Evolutionary conservation across 1,140 invertebrate genomes (phyloP).

Genomic region (Microplitis mediator): DNA sequence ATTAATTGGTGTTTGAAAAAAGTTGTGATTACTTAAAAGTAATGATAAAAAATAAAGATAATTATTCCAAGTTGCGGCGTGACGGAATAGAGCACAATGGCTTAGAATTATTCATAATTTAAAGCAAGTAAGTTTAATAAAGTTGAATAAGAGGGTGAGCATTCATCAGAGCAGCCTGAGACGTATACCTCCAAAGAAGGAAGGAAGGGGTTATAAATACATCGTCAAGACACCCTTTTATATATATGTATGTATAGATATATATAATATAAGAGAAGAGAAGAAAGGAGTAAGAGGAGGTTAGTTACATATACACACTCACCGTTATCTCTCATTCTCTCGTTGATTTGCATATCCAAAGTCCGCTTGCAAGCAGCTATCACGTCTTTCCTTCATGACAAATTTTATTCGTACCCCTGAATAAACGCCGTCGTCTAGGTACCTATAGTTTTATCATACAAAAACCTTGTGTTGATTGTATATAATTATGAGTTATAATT

Average conservation of each 20-base stretch:
- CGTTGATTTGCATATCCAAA: conserved; percentile 55
- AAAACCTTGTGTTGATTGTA: no score
- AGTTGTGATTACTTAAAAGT: conserved; percentile 1
- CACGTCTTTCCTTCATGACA: conserved; percentile 29
- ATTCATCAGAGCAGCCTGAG: conserved; percentile 45
- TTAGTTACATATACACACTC: conserved; percentile 33
- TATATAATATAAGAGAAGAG: conserved; percentile 21
- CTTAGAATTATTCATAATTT: conserved; percentile 51
- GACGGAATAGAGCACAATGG: conserved; percentile 41
- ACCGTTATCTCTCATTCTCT: conserved; percentile 37
- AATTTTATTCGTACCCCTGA: not conserved
- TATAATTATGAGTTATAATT: no score
- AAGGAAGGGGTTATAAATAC: conserved; percentile 57
- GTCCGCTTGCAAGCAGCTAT: conserved; percentile 29
- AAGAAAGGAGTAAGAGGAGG: conserved; percentile 37
- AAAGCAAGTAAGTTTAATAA: conserved; percentile 51
- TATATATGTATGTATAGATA: not conserved
- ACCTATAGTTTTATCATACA: no score
- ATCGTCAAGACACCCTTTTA: conserved; percentile 47
- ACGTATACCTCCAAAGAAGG: conserved; percentile 35
- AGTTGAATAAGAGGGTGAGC: conserved; percentile 46
- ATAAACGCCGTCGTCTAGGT: not conserved
- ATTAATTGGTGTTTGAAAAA: not conserved
- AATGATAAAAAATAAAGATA: conserved; percentile 18
- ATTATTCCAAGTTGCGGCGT: conserved; percentile 16